Percentiles rank a stretch among this genome's conserved stretches.
phyloP scores from a whole-genome alignment of 2,113 vertebrate species.

The Cynoglossus semilaevis region DNA sequence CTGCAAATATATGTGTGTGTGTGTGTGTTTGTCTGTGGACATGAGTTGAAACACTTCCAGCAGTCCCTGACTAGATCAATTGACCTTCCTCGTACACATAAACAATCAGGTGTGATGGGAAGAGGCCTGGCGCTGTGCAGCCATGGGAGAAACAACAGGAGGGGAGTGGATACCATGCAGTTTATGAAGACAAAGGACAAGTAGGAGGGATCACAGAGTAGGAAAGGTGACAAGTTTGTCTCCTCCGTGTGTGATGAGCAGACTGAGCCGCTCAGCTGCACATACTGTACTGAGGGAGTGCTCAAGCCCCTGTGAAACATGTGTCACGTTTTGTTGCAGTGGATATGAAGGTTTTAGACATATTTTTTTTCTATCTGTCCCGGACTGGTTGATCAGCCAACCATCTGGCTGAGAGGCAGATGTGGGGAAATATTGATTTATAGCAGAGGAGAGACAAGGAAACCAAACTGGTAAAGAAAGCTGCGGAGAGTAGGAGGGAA shows the following conservation, averaged over 20 bases:
- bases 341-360: neutral
- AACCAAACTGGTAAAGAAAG: slow-evolving; percentile 9
- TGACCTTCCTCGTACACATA: slow-evolving; percentile 60
- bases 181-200: slow-evolving; percentile 10
- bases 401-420: neutral
- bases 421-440: neutral
- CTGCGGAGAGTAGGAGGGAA: neutral
- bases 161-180: slow-evolving; percentile 1
- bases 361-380: no score
- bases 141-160: slow-evolving; percentile 25
- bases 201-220: neutral
- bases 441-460: neutral
- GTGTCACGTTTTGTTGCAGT: no score
- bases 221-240: slow-evolving; percentile 32
- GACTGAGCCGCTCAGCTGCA: slow-evolving; percentile 18
- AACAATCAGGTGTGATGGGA: slow-evolving; percentile 61
- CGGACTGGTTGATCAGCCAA: neutral
- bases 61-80: slow-evolving; percentile 67
- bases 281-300: no score
- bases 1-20: slow-evolving; percentile 8
- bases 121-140: slow-evolving; percentile 29
- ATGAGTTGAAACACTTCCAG: slow-evolving; percentile 56
- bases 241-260: slow-evolving; percentile 28
- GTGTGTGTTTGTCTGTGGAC: neutral
- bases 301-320: neutral